Base-by-base conservation (phyloP, 2,797 vertebrate genomes). In the Acrocephalus scirpaceus region DNA sequence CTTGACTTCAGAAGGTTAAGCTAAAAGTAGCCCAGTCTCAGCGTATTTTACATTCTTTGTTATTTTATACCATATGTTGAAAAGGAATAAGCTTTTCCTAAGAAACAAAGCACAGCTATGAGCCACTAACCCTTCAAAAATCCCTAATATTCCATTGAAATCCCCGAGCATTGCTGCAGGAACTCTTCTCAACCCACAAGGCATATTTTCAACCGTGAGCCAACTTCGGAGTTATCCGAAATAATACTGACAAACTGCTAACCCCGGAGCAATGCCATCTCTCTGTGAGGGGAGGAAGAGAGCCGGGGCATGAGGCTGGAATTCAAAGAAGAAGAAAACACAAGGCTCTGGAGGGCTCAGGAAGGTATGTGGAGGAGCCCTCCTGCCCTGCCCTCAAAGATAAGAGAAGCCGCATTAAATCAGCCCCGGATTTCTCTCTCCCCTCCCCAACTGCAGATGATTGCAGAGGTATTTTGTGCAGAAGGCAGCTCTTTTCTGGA, bases 71-170 rank as follows among this genome's bases (percentile, higher is more conserved):
- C 74, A 47, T 85, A 93, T 80, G 86, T 89, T 95, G 89, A 93
- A 96, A 97, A 95, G 88, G 92, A 93, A 95, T 90, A 94, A 94
- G 93, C 88, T 95, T 91, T 96, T 90, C 92, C 95, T 91, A 95
- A 96, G 94, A 96, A 95, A 92, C 91, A 96, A 95, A 94, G 81
- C 94, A 72, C 67, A 94, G 88, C 95, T 85, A 92, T 90, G 88
- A 96, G 90, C 92, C 95, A 94, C 94, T 93, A 95, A 96, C 94
- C 86, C 93, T 90, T 84, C 92, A 95, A 95, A 96, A 96, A 96
- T 94, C 94, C 86, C 88, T 74, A 87, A 95, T 95, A 89, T 89
- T 91, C 86, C 53, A 82, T 91, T 94, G 93, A 94, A 93, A 95
- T 95, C 95, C 92, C 90, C 0, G 1, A 94, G 88, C 86, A 85